Percentiles rank a stretch among this genome's conserved stretches.
phyloP scores from a whole-genome alignment of 2,888 invertebrate genomes.

The Trachelus troglodyta region DNA sequence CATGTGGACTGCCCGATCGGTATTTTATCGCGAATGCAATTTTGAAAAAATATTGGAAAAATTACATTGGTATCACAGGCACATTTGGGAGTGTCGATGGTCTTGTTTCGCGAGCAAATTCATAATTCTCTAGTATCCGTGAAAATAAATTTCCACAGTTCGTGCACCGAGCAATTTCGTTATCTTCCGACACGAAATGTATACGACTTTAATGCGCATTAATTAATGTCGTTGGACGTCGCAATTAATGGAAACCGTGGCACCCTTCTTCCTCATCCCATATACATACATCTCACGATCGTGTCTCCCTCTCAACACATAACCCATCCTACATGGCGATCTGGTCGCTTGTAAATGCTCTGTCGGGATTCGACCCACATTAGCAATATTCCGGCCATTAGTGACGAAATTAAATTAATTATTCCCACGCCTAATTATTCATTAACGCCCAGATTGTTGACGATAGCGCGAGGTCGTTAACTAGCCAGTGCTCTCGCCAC shows the following conservation, averaged over 20 bases:
- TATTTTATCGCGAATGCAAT: background rate
- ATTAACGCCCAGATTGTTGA: conserved; percentile 17
- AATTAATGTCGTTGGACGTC: background rate
- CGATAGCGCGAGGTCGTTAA: conserved; percentile 3
- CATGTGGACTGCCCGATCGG: background rate
- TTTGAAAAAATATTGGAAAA: background rate
- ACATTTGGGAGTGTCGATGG: background rate
- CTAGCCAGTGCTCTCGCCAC: background rate
- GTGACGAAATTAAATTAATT: conserved; percentile 21
- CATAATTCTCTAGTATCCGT: background rate
- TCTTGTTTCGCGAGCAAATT: background rate
- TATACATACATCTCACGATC: background rate
- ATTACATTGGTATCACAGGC: background rate
- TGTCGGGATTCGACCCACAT: conserved; percentile 19
- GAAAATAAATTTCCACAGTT: background rate
- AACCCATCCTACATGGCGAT: background rate
- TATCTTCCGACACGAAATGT: conserved; percentile 6
- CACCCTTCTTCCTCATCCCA: background rate
- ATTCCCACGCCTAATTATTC: conserved; percentile 15
- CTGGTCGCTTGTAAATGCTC: conserved; percentile 14
- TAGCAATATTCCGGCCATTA: conserved; percentile 17
- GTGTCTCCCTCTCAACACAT: background rate
- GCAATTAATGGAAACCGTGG: conserved; percentile 1
- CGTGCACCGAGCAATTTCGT: background rate
- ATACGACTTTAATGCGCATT: background rate